Percentiles rank a stretch among this genome's conserved stretches.
phyloP scores from a whole-genome alignment of 2,888 invertebrate species.

The Oscheius sp. region DNA sequence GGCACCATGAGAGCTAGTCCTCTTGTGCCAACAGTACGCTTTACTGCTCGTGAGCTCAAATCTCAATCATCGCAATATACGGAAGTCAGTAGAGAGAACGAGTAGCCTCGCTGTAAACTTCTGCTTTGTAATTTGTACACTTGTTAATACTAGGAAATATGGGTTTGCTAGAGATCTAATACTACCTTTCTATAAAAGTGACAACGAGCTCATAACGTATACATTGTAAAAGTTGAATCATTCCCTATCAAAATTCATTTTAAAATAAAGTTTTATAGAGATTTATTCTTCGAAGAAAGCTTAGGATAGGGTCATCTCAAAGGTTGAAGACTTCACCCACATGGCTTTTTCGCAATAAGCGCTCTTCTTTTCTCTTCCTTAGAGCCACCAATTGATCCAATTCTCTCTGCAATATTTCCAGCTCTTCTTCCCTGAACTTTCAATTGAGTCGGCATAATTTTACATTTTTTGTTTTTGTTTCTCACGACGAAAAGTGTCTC shows the following conservation, averaged over 20 bases:
- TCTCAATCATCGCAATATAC: constrained; percentile 1
- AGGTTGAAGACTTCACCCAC: too few species aligned
- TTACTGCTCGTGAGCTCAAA: constrained; percentile 7
- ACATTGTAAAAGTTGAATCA: too few species aligned
- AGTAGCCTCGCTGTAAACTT: background rate
- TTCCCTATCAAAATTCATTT: too few species aligned
- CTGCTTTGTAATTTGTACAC: too few species aligned
- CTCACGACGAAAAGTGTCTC: background rate
- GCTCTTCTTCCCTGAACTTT: background rate
- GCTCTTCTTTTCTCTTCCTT: constrained; percentile 7
- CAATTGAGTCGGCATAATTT: background rate
- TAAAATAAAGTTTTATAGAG: too few species aligned
- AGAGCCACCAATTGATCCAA: background rate
- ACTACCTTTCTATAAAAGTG: too few species aligned
- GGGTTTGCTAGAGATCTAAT: too few species aligned
- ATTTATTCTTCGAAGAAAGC: too few species aligned
- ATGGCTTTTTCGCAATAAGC: too few species aligned
- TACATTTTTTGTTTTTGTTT: background rate
- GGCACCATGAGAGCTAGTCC: constrained; percentile 41
- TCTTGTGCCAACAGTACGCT: constrained; percentile 20
- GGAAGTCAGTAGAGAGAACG: background rate
- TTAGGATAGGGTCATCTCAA: too few species aligned
- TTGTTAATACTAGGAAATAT: too few species aligned
- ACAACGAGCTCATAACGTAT: too few species aligned
- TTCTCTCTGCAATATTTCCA: background rate